Base-by-base conservation (phyloP, 2,797 vertebrate species). In the Ambastaia sidthimunki region DNA sequence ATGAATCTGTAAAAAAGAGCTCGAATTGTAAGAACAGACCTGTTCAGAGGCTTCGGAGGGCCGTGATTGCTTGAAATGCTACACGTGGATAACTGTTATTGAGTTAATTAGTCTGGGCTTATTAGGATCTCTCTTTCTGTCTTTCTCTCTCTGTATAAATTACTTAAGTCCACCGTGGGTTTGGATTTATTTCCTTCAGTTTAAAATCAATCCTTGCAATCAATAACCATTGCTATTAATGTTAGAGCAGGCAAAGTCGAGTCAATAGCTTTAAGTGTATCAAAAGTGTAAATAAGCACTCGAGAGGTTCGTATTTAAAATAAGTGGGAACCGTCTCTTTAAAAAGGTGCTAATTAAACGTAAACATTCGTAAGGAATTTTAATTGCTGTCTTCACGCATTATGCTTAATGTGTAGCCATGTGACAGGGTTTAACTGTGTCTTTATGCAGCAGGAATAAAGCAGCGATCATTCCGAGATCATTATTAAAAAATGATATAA, bases 251-350 rank as follows among this genome's bases (percentile, higher is more conserved):
- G 83, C 68, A 83, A 65, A 80, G 75, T 48, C 78, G 50, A 75
- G 83, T 85, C 82, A 73, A 84, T 85, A 85, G 37, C 78, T 86
- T 74, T 86, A 85, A 87, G 84, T 85, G 78, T 80, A 83, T 83
- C 86, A 85, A 83, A 84, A 84, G 85, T 86, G 85, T 86, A 86
- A 86, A 83, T 86, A 85, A 87, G 83, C 83, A 82, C 74, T 79
- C 60, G 62, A 78, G 76, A 69, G 80, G 31, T 71, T 78, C 59
- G 70, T 59, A 70, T 84, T 23, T 68, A 48, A 68, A 71, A 80
- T 28, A 34, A 78, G 70, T n/a, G 50, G 25, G 18, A 52, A 57
- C 23, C n/a, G 23, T 68, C 13, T 52, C 66, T 76, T n/a, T 66
- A 55, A 47, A 66, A 59, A 25, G n/a, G 13, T n/a, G 19, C 11